A percentile compares a stretch with the other conserved stretches of the same genome.
These are phyloP conservation scores for Hydropsyche tenuis DNA, from an alignment of 1,140 invertebrate genomes.

Conservation along the genomic window DNA sequence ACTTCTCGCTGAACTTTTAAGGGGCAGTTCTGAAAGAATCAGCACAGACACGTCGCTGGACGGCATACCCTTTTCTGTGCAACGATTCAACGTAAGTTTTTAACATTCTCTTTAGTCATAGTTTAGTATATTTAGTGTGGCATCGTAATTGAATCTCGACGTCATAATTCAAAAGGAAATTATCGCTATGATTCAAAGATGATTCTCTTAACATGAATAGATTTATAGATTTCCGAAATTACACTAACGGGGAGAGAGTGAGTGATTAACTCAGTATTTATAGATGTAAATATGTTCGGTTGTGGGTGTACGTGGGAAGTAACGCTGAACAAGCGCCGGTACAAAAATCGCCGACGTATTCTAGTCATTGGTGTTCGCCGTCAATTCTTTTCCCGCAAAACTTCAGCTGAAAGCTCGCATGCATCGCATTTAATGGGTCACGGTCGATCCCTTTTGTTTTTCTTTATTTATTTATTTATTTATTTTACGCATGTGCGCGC, in stretches of 20 bases:
- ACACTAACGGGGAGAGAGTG: neutral
- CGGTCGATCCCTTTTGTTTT: slow-evolving; percentile 22
- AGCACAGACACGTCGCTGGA: slow-evolving; percentile 63
- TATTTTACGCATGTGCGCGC: too few species aligned
- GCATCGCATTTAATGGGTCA: slow-evolving; percentile 10
- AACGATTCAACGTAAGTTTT: slow-evolving; percentile 63
- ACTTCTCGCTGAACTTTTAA: slow-evolving; percentile 73
- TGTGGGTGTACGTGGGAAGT: slow-evolving; percentile 12
- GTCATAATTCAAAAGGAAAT: too few species aligned
- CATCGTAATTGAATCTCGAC: too few species aligned
- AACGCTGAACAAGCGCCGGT: neutral
- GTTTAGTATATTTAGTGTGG: too few species aligned
- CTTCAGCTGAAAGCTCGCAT: too few species aligned
- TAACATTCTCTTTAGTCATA: too few species aligned
- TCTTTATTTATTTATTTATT: neutral
- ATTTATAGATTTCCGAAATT: too few species aligned
- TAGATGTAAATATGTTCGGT: slow-evolving; percentile 9
- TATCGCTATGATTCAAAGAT: too few species aligned
- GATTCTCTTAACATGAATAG: too few species aligned
- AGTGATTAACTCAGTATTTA: slow-evolving; percentile 13
- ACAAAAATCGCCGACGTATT: neutral
- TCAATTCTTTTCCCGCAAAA: too few species aligned
- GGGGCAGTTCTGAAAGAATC: slow-evolving; percentile 77
- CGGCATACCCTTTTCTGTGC: slow-evolving; percentile 60
- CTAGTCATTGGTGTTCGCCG: too few species aligned